These are phyloP conservation scores for Rhopilema esculentum DNA, from an alignment of 30 jellyfish, hydroid and myxozoan species.

Conservation along the genomic window DNA sequence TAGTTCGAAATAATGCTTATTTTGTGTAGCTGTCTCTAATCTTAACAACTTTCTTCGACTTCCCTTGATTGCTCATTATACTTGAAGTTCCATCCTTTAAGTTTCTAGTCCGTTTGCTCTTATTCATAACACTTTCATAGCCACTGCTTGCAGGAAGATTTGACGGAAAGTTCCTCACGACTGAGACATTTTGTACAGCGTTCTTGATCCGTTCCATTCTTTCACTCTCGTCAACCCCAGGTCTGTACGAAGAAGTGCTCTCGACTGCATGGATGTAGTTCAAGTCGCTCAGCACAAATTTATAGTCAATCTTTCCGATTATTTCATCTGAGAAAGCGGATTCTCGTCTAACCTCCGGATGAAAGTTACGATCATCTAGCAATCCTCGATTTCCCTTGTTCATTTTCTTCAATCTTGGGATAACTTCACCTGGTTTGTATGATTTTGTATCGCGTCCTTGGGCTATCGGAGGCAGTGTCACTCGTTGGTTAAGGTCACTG, in stretches of 20 bases:
- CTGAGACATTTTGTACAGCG: slow-evolving; percentile 8
- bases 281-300: slow-evolving; percentile 41
- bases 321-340: slow-evolving; percentile 58
- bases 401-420: slow-evolving; percentile 11
- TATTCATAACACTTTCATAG: background rate
- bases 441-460: background rate
- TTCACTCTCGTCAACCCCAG: slow-evolving; percentile 65
- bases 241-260: slow-evolving; percentile 52
- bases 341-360: slow-evolving; percentile 36
- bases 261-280: slow-evolving; percentile 59
- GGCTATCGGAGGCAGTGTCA: slow-evolving; percentile 34
- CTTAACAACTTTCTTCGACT: background rate
- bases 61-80: background rate
- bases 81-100: background rate
- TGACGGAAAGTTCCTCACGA: background rate
- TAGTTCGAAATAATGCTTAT: background rate
- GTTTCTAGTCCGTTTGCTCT: background rate
- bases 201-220: slow-evolving; percentile 29
- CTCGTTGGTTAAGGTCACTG: slow-evolving; percentile 24
- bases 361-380: slow-evolving; percentile 20
- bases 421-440: slow-evolving; percentile 44
- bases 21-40: background rate
- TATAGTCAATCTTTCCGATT: slow-evolving; percentile 53
- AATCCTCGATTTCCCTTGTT: slow-evolving; percentile 1
- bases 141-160: background rate